Conservation (phyloP, 2,888 invertebrate genomes). For the Xestoiulus laeticollis region DNA sequence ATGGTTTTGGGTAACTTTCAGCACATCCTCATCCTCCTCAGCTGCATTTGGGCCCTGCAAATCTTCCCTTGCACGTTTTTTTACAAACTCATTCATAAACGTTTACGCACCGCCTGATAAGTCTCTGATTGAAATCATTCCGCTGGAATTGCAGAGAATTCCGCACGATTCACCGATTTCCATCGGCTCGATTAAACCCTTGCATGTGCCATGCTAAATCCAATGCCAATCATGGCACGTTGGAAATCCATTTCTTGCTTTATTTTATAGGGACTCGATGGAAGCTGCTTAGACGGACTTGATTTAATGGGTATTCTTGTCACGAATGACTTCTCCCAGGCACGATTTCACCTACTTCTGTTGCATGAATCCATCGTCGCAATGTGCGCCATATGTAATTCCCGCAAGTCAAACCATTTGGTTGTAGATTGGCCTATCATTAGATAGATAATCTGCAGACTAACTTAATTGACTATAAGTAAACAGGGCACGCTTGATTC, state of each 20-base stretch:
- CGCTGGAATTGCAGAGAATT: conserved; percentile 9
- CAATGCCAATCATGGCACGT: neutral
- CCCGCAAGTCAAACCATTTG: conserved; percentile 44
- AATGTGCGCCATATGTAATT: neutral
- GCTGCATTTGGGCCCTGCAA: neutral
- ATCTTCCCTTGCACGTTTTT: neutral
- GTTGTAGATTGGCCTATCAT: conserved; percentile 36
- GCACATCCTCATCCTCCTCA: neutral
- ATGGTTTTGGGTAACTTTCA: neutral
- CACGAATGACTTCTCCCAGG: conserved; percentile 17
- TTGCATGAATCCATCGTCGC: neutral
- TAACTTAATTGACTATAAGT: conserved; percentile 45
- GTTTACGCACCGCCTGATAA: conserved; percentile 6
- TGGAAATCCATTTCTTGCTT: conserved; percentile 29
- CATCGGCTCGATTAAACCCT: neutral
- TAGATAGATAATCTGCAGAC: conserved; percentile 22
- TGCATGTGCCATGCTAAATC: neutral
- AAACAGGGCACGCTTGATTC: conserved; percentile 2
- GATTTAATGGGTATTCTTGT: conserved; percentile 18
- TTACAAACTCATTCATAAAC: conserved; percentile 28
- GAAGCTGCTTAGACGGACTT: conserved; percentile 6
- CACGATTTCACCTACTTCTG: conserved; percentile 18
- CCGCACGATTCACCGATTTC: neutral
- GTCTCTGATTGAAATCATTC: conserved; percentile 21
- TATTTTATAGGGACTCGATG: neutral